Conservation (phyloP, 2,113 vertebrate genomes). For the Laticauda colubrina region DNA sequence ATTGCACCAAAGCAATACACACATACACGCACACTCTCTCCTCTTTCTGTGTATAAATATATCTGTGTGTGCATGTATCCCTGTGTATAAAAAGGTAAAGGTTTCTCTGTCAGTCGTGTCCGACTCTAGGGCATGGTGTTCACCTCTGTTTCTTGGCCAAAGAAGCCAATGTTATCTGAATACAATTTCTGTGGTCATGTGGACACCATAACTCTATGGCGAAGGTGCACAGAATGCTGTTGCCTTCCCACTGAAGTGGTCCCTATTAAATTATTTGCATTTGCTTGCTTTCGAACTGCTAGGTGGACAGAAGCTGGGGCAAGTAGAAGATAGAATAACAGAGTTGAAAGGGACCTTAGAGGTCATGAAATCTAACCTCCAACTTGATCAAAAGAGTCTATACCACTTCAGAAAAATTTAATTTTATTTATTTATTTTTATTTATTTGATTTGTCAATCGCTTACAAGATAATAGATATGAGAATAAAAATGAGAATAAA, state of each 20-base stretch:
- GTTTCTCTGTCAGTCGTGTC: neutral
- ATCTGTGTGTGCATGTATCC: neutral
- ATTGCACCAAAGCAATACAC: slow-evolving; percentile 35
- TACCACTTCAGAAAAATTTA: neutral
- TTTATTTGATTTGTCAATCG: too few relatives aligned
- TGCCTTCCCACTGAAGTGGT: neutral
- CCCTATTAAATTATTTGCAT: neutral
- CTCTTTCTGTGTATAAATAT: too few relatives aligned
- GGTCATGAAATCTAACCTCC: neutral
- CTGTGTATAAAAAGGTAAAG: neutral
- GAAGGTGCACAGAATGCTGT: neutral
- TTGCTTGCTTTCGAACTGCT: neutral
- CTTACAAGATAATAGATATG: too few relatives aligned
- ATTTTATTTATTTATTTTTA: too few relatives aligned
- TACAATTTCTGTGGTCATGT: neutral
- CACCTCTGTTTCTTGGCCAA: neutral
- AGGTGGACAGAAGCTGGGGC: neutral
- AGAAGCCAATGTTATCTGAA: neutral
- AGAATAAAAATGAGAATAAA: too few relatives aligned
- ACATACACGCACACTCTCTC: neutral
- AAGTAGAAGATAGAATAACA: neutral
- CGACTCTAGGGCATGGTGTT: neutral
- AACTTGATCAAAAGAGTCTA: neutral
- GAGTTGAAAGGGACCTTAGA: neutral
- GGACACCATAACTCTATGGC: neutral